phyloP scores from a whole-genome alignment of 2,113 vertebrate species.

The Labeo catla region DNA sequence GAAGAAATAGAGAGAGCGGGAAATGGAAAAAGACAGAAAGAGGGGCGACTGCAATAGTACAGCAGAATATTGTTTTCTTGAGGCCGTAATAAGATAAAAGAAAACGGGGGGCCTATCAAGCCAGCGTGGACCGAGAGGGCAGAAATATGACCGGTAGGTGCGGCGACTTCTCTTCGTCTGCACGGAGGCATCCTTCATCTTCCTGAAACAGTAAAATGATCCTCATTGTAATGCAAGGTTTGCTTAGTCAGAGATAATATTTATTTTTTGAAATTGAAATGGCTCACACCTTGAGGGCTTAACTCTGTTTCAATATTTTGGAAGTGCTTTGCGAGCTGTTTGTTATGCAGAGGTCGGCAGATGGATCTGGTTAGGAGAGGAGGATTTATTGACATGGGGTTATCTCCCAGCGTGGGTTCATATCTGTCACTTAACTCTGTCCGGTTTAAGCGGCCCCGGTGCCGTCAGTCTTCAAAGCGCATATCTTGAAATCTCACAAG shows the following conservation, averaged over 20 bases:
- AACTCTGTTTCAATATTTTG: conserved; percentile 62
- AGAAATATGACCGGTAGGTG: conserved; percentile 35
- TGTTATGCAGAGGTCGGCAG: conserved; percentile 52
- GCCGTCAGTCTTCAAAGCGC: conserved; percentile 42
- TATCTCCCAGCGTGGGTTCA: conserved; percentile 36
- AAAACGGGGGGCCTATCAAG: conserved; percentile 15
- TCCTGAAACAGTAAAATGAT: conserved; percentile 60
- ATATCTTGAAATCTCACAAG: conserved; percentile 40
- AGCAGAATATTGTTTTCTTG: conserved; percentile 44
- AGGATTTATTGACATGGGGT: conserved; percentile 44
- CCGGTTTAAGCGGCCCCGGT: conserved; percentile 34
- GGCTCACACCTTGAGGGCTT: conserved; percentile 73
- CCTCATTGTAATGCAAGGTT: conserved; percentile 74
- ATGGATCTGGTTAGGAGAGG: conserved; percentile 44
- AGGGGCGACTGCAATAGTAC: conserved; percentile 20
- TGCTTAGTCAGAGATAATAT: conserved; percentile 77
- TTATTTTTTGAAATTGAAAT: conserved; percentile 80
- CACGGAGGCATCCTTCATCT: neutral
- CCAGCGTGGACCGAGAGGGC: neutral
- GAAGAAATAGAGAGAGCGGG: conserved; percentile 40
- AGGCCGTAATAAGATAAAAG: conserved; percentile 26
- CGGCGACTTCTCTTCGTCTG: conserved; percentile 23
- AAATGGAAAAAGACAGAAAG: neutral
- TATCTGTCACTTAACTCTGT: conserved; percentile 38
- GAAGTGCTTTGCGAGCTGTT: conserved; percentile 49